Evolutionary conservation across 2,888 invertebrate genomes (phyloP), one percentile per base, ranked within the genome.

Genomic region (Chydorus sphaericus): DNA sequence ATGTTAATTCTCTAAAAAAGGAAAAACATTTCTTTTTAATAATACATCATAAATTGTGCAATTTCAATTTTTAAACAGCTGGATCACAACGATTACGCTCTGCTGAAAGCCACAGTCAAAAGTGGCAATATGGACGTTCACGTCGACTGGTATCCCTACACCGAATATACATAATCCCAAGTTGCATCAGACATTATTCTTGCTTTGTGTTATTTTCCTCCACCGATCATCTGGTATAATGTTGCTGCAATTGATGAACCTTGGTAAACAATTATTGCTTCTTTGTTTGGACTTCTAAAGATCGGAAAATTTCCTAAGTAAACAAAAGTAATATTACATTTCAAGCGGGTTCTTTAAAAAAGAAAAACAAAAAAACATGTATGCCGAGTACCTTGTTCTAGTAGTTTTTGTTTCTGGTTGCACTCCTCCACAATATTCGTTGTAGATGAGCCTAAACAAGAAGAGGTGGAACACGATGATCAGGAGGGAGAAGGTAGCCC

Each of bases 391-490:
- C 44, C 44, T 44, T 23, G 44, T 26, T 11, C 44, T 23, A 3
- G 23, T 26, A 1, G 52, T 14, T n/a, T 52, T 52, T 11, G 36
- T 33, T 31, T 52, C 52, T 11, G 36, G 52, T 26, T 52, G 52
- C 2, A 36, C 30, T 16, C 61, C 60, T 62, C 81, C 81, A 68
- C 86, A 89, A 69, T 88, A 90, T 68, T 91, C 91, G 64, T 85
- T 88, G 73, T 87, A 85, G 61, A 94, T 85, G 63, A 93, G 77
- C 71, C 91, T 89, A 73, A 86, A 87, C 29, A 94, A 76, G 74
- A 94, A 93, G 65, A 92, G 75, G 72, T 94, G 93, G 73, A 94
- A 94, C 63, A 90, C 79, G 58, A 90, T 77, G 63, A 94, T 87
- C 61, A 93, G 77, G 66, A 85, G 79, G 68, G 85, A 83, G 62